These are phyloP conservation scores for Agelas oroides DNA, from an alignment of 37 sponge, comb jelly and placozoan genomes.

Conservation along the genomic window DNA sequence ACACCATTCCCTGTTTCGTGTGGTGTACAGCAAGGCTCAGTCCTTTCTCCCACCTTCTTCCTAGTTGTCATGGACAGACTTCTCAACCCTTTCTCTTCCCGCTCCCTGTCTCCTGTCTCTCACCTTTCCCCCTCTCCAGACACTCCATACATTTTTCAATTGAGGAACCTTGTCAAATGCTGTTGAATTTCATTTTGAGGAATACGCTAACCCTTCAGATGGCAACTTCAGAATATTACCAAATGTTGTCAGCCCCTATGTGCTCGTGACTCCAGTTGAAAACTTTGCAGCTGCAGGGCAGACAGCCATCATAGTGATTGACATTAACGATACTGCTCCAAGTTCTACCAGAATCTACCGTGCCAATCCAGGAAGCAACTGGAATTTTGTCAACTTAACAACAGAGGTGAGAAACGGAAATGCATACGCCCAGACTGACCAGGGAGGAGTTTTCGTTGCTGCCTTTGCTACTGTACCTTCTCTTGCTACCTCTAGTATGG, in stretches of 20 bases:
- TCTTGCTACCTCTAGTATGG: too few species aligned
- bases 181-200: background rate
- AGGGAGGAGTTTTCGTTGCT: conserved; percentile 82
- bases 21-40: too few species aligned
- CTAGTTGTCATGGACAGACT: too few species aligned
- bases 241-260: conserved; percentile 8
- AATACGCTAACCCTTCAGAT: background rate
- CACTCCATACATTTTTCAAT: background rate
- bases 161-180: conserved; percentile 8
- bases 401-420: conserved; percentile 33
- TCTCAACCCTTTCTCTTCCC: background rate
- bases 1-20: too few species aligned
- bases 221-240: background rate
- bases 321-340: background rate
- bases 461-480: too few species aligned
- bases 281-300: background rate
- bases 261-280: background rate
- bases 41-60: too few species aligned
- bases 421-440: conserved; percentile 41
- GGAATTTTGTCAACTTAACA: conserved; percentile 35
- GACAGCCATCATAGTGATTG: background rate
- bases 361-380: conserved; percentile 30
- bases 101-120: background rate
- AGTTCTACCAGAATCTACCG: conserved; percentile 30
- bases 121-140: background rate